Conservation (phyloP, 2,113 vertebrate genomes). For the Xiphorhynchus elegans region DNA sequence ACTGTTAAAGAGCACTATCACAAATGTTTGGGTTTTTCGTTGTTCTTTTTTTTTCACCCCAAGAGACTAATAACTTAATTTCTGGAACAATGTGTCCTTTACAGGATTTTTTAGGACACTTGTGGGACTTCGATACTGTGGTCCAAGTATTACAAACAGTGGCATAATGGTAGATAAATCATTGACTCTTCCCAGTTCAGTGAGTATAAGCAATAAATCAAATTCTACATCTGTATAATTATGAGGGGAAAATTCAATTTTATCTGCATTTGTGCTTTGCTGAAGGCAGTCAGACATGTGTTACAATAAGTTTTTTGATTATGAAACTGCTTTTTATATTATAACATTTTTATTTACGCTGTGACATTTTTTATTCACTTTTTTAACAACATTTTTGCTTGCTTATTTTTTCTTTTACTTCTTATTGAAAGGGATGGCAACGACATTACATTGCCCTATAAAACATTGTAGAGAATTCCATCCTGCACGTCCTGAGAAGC, state of each 20-base stretch:
- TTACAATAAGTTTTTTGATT: background rate
- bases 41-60: no score
- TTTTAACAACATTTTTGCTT: background rate
- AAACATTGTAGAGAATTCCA: background rate
- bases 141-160: background rate
- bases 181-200: background rate
- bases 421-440: background rate
- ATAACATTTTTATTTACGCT: background rate
- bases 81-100: background rate
- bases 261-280: background rate
- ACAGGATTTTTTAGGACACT: background rate
- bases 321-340: background rate
- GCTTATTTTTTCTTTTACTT: background rate
- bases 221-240: background rate
- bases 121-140: background rate
- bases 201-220: background rate
- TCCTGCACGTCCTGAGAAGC: background rate
- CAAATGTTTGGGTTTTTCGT: background rate
- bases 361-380: background rate
- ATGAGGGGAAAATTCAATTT: background rate
- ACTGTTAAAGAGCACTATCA: background rate
- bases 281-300: background rate
- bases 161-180: background rate
- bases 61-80: background rate
- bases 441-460: accelerated